Evolutionary conservation across 2,113 vertebrate species (phyloP).

Genomic region (Eulacestoma nigropectus): DNA sequence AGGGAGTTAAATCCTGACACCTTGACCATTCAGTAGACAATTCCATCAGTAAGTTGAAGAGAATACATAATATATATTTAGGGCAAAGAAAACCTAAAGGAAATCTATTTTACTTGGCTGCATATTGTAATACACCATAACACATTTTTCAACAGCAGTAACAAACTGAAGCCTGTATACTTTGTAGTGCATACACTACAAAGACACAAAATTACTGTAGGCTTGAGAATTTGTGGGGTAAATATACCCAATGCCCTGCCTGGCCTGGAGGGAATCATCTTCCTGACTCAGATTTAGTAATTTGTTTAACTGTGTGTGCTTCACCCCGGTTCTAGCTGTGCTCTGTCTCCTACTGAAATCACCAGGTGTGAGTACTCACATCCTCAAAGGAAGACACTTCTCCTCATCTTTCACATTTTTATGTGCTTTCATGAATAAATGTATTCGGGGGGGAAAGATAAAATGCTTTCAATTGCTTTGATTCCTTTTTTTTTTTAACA

Average conservation of each 20-base stretch:
- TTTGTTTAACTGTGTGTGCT: background rate
- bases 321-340: background rate
- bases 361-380: background rate
- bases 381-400: background rate
- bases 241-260: background rate
- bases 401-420: background rate
- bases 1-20: background rate
- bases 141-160: background rate
- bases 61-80: background rate
- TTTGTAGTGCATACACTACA: background rate
- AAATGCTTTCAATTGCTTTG: background rate
- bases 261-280: background rate
- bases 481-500: background rate
- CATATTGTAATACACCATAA: background rate
- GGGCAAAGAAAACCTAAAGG: background rate
- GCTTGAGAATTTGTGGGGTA: background rate
- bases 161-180: background rate
- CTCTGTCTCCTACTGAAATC: background rate
- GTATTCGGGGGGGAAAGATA: rapidly evolving
- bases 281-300: background rate
- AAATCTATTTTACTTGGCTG: background rate
- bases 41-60: background rate
- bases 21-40: background rate
- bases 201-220: background rate
- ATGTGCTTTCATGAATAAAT: background rate